Evolutionary conservation across 2,888 invertebrate species (phyloP), one percentile per base, ranked within the genome.

Genomic region (Thymelicus acteon): DNA sequence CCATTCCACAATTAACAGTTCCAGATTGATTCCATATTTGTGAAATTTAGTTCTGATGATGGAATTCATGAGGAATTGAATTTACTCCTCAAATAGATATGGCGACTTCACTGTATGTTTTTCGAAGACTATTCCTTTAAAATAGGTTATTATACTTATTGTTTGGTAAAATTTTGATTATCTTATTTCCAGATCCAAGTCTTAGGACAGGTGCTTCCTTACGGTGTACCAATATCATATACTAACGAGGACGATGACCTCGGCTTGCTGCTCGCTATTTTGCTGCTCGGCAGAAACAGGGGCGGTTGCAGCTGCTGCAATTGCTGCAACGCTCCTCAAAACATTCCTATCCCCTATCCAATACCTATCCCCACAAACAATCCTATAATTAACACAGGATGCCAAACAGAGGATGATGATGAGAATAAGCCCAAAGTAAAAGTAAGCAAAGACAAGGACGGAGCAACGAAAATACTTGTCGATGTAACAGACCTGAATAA

Each of bases 301-400:
- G 77, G 79, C 19, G 47, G 75, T 12, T 75, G 80, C 54, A 63
- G 80, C 19, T 77, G 82, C 40, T 79, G 85, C 67, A 76, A 76
- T 39, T 82, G 82, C 69, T 81, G 82, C 69, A 77, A 76, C 19
- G 75, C 75, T 60, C 67, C 77, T 12, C 80, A 78, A 49, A 84
- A 77, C 31, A 79, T 88, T 10, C 88, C 87, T 0, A 79, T 89
- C 48, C 90, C 90, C 0, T 88, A 82, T 63, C 90, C 90, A 0
- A 86, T 90, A 71, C 84, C 89, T 0, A 76, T 88, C 19, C 87
- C 89, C 0, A 87, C 82, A 0, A 87, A 85, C 66, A 86, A 79
- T 62, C 80, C 86, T 0, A 75, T 89, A n/a, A 83, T 89, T 8
- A 78, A 71, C 49, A 71, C 37, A 44, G 44, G 69, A 19, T 73